phyloP scores from a whole-genome alignment of 2,888 invertebrate genomes.

The Miltochrista miniata region DNA sequence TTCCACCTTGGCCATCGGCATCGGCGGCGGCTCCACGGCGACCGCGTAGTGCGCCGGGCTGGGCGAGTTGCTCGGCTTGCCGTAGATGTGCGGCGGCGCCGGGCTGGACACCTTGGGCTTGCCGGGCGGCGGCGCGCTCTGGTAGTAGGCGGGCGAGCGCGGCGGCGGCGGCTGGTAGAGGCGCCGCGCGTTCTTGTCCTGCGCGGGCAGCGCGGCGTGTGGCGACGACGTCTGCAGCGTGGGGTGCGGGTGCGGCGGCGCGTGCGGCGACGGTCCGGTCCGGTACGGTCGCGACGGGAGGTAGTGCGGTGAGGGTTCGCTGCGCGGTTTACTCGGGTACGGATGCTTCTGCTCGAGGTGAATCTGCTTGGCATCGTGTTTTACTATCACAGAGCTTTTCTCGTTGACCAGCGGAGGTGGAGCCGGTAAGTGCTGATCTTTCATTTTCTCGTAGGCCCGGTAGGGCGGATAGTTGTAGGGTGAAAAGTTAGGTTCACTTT shows the following conservation, averaged over 20 bases:
- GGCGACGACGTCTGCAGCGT: constrained; percentile 73
- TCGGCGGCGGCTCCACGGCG: constrained; percentile 67
- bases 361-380: constrained; percentile 88
- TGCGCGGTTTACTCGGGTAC: constrained; percentile 84
- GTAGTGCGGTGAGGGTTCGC: constrained; percentile 82
- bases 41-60: constrained; percentile 75
- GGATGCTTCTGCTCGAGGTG: constrained; percentile 83
- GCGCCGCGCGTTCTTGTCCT: constrained; percentile 50
- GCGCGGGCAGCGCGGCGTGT: constrained; percentile 59
- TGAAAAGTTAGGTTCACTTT: constrained; percentile 87
- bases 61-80: constrained; percentile 83
- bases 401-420: constrained; percentile 88
- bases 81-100: constrained; percentile 90
- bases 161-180: constrained; percentile 60
- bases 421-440: constrained; percentile 85
- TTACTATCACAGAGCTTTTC: constrained; percentile 91
- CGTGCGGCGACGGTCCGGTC: constrained; percentile 79
- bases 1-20: constrained; percentile 83
- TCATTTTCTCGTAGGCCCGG: constrained; percentile 85
- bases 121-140: constrained; percentile 72
- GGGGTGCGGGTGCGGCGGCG: constrained; percentile 79
- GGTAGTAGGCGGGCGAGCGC: constrained; percentile 76
- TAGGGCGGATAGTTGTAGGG: constrained; percentile 87
- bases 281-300: constrained; percentile 78
- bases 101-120: constrained; percentile 90